phyloP scores from a whole-genome alignment of 2,797 vertebrate genomes.

The Antennarius maculatus region DNA sequence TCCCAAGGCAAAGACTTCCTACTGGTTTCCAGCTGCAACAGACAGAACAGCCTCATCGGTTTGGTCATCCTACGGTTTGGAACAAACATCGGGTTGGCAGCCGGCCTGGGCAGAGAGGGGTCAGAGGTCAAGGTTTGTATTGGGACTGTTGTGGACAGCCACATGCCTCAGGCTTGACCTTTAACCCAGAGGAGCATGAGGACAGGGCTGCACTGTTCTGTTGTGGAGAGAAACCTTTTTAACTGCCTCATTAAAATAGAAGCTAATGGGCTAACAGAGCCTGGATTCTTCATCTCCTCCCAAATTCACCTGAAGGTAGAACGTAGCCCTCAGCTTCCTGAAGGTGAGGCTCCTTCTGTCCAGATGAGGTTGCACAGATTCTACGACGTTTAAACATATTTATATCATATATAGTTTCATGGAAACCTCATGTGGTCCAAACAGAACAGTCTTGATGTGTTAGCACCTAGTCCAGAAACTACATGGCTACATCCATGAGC shows the following conservation, averaged over 20 bases:
- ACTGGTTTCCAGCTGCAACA: conserved; percentile 14
- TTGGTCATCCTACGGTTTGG: conserved; percentile 38
- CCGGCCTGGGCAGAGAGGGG: conserved; percentile 32
- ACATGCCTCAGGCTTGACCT: conserved; percentile 70
- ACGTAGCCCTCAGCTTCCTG: not conserved
- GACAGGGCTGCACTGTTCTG: conserved; percentile 56
- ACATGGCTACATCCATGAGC: too few species aligned
- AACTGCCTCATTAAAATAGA: too few species aligned
- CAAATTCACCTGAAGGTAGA: too few species aligned
- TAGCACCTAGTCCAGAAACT: too few species aligned
- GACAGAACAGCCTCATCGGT: conserved; percentile 23
- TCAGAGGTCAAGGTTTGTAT: conserved; percentile 53
- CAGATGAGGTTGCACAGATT: too few species aligned
- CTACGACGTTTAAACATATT: too few species aligned
- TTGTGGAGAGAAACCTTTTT: not conserved
- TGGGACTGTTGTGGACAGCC: conserved; percentile 56
- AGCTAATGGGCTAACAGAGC: too few species aligned
- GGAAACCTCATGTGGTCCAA: too few species aligned
- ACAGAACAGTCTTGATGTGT: too few species aligned
- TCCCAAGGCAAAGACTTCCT: conserved; percentile 40
- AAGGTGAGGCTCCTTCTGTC: too few species aligned
- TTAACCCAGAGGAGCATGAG: conserved; percentile 44
- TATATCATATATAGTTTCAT: too few species aligned
- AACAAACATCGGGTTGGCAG: conserved; percentile 44
- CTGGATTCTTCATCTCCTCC: too few species aligned